Conservation (phyloP, 2,888 invertebrate genomes). For the Stratiomys singularior region DNA sequence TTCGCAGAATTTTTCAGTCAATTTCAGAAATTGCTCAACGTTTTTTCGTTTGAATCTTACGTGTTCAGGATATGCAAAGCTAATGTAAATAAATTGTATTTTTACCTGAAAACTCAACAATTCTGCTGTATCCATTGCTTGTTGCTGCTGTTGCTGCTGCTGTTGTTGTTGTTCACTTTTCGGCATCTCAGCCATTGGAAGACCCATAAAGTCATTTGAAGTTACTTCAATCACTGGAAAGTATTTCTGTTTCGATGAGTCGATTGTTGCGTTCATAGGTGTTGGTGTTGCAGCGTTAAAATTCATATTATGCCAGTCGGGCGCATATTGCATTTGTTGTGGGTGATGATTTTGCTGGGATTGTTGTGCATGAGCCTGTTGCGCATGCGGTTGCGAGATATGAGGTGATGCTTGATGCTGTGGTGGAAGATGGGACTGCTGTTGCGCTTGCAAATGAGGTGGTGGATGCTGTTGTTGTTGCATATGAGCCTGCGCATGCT, state of each 20-base stretch:
- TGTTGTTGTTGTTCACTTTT: conserved; percentile 53
- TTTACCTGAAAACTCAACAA: conserved; percentile 62
- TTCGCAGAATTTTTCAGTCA: too few species aligned
- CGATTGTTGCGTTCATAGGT: conserved; percentile 47
- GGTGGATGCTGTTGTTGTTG: conserved; percentile 58
- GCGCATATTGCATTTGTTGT: conserved; percentile 32
- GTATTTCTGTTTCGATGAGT: conserved; percentile 62
- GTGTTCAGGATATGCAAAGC: too few species aligned
- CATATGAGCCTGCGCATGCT: conserved; percentile 56
- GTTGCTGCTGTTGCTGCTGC: conserved; percentile 57
- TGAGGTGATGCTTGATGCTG: conserved; percentile 50
- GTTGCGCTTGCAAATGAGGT: conserved; percentile 55
- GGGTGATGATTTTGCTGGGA: conserved; percentile 55
- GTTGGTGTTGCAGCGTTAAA: conserved; percentile 53
- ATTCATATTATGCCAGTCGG: conserved; percentile 48
- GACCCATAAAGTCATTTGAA: conserved; percentile 64
- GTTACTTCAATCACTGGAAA: conserved; percentile 61
- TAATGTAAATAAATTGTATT: too few species aligned
- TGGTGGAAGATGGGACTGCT: conserved; percentile 50
- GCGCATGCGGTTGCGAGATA: conserved; percentile 48
- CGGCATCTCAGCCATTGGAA: conserved; percentile 60
- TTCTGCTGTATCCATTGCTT: conserved; percentile 58
- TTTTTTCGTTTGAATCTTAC: too few species aligned
- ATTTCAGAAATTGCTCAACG: too few species aligned
- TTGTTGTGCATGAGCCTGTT: conserved; percentile 53